Percentiles rank a stretch among this genome's conserved stretches.
Conservation (phyloP, 2,888 invertebrate genomes). For the Cyaniris semiargus region DNA sequence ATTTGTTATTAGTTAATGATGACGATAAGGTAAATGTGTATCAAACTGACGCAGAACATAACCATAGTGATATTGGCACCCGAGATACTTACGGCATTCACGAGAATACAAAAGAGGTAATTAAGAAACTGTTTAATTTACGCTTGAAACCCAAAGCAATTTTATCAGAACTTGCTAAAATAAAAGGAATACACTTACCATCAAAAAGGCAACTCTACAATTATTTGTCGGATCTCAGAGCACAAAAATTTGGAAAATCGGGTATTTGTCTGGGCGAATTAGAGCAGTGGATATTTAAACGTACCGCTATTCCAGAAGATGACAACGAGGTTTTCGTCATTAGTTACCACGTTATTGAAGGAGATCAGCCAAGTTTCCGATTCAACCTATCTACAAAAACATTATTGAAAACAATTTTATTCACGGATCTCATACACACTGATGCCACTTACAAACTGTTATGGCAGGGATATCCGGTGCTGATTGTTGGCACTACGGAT, state of each 20-base stretch:
- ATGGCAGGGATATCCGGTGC: slow-evolving; percentile 22
- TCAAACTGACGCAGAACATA: slow-evolving; percentile 5
- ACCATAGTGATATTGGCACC: slow-evolving; percentile 4
- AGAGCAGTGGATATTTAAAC: slow-evolving; percentile 23
- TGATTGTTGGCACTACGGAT: slow-evolving; percentile 25
- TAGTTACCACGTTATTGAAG: background rate
- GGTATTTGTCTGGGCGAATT: slow-evolving; percentile 20
- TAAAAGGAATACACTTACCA: slow-evolving; percentile 13
- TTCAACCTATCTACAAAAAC: background rate
- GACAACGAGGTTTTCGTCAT: slow-evolving; percentile 13
- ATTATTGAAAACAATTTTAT: background rate
- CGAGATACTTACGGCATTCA: slow-evolving; percentile 8
- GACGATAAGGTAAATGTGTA: background rate
- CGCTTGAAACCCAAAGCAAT: slow-evolving; percentile 29
- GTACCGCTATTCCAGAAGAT: slow-evolving; percentile 17
- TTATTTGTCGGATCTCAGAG: background rate
- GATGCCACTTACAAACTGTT: slow-evolving; percentile 9
- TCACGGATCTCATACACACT: background rate
- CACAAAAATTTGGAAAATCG: background rate
- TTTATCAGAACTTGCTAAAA: slow-evolving; percentile 23
- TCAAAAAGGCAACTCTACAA: background rate
- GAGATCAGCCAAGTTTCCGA: slow-evolving; percentile 20
- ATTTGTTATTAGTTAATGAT: slow-evolving; percentile 11
- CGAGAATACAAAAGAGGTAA: slow-evolving; percentile 2
- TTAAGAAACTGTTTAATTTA: slow-evolving; percentile 25